These are phyloP conservation scores for Brenthis ino DNA, from an alignment of 2,888 invertebrate species.

Conservation along the genomic window DNA sequence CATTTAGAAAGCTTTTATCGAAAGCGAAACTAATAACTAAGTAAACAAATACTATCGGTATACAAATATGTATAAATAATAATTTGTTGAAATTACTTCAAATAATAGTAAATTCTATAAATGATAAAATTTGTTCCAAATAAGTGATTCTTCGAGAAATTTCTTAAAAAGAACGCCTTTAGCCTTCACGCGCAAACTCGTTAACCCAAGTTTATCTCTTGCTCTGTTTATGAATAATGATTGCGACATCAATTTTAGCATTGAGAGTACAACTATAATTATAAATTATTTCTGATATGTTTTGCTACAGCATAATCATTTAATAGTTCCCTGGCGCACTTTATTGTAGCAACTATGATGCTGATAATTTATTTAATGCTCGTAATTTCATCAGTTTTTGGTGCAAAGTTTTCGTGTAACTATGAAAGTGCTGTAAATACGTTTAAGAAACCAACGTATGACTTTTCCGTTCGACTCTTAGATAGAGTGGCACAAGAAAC, in stretches of 20 bases:
- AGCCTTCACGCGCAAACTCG: conserved; percentile 11
- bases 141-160: conserved; percentile 13
- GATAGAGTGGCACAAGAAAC: conserved; percentile 56
- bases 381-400: conserved; percentile 25
- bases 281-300: not conserved
- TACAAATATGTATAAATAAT: too few relatives aligned
- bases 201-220: conserved; percentile 30
- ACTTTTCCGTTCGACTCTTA: conserved; percentile 59
- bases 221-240: conserved; percentile 27
- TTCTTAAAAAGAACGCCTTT: conserved; percentile 3
- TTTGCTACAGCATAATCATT: not conserved
- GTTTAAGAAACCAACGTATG: conserved; percentile 55
- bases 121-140: too few relatives aligned
- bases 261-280: conserved; percentile 2
- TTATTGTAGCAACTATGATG: conserved; percentile 8
- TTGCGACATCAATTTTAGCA: conserved; percentile 9
- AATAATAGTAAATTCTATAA: too few relatives aligned
- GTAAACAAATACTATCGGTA: too few relatives aligned
- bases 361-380: conserved; percentile 21
- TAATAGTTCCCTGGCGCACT: not conserved
- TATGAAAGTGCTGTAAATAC: conserved; percentile 47
- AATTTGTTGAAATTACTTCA: too few relatives aligned
- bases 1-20: too few relatives aligned
- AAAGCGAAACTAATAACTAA: too few relatives aligned
- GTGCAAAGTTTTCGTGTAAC: conserved; percentile 49